A percentile compares a stretch with the other conserved stretches of the same genome.
These are phyloP conservation scores for Xestoiulus laeticollis DNA, from an alignment of 2,888 invertebrate genomes.

Conservation along the genomic window DNA sequence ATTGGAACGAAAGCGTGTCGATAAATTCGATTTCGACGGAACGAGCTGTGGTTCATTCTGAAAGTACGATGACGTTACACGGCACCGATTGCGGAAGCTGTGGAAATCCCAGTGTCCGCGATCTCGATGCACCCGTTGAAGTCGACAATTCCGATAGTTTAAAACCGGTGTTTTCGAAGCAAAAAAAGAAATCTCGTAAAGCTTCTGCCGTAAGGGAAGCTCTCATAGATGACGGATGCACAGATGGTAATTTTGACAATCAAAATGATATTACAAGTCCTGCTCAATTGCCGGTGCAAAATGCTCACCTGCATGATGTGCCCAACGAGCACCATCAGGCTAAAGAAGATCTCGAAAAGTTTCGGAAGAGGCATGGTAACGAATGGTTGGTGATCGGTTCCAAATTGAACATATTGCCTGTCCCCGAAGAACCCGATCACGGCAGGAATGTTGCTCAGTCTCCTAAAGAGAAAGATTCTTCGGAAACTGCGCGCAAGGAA, in stretches of 20 bases:
- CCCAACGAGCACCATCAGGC: conserved; percentile 6
- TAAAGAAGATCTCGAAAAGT: conserved; percentile 70
- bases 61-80: not conserved
- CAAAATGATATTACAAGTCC: not conserved
- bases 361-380: conserved; percentile 71
- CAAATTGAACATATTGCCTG: conserved; percentile 42
- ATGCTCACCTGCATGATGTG: not conserved
- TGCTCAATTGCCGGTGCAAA: not conserved
- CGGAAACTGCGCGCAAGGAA: not conserved
- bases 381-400: conserved; percentile 67
- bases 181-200: conserved; percentile 49
- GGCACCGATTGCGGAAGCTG: conserved; percentile 11
- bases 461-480: not conserved
- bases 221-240: conserved; percentile 34
- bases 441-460: not conserved
- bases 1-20: not conserved
- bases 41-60: not conserved
- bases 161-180: not conserved
- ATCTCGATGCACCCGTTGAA: conserved; percentile 10
- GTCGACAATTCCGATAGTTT: not conserved
- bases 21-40: conserved; percentile 8
- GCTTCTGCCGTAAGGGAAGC: conserved; percentile 36
- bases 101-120: not conserved
- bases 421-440: not conserved
- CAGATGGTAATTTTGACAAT: not conserved